Base-by-base conservation (phyloP, 2,797 vertebrate species). In the Neolamprologus multifasciatus region DNA sequence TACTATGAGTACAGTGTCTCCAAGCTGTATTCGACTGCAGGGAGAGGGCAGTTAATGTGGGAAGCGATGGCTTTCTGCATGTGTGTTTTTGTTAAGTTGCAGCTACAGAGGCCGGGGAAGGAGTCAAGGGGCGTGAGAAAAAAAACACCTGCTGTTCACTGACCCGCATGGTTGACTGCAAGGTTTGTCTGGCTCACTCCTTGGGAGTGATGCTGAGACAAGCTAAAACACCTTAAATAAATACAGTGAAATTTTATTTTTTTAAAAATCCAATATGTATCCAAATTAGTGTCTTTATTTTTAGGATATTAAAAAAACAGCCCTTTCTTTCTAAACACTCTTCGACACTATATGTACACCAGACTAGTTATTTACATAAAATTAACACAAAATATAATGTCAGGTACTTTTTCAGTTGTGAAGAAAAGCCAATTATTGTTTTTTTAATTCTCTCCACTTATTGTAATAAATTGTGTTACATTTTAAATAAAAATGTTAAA, bases 61-160 rank as follows among this genome's bases (percentile, higher is more conserved):
- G 77, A 79, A 50, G 67, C 69, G 78, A 82, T 48, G 80, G 54
- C 83, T 87, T 87, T 88, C 91, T 91, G 84, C 85, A 87, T 87
- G 84, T 89, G 88, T 90, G 86, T 83, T 90, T 89, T 77, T 77
- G 78, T 84, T 78, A 16, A 54, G 86, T 83, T 87, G 80, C 84
- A 87, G 90, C 78, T 80, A 81, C 69, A 92, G 78, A 88, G 90
- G 90, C 54, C 89, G 78, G 74, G 11, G 64, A 50, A 89, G 23
- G 33, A 94, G 94, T 94, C 91, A 94, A 89, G 62, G 89, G 89
- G 91, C 92, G 78, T 94, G 94, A 92, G 95, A 95, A 96, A 94
- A 93, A 94, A 84, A 86, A 91, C 94, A 92, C 93, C 92, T 94
- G 92, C 92, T 93, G 89, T 84, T 92, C 74, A 83, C 52, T 87